Base-by-base conservation (phyloP, 1,140 invertebrate genomes). In the Rhyzopertha dominica region DNA sequence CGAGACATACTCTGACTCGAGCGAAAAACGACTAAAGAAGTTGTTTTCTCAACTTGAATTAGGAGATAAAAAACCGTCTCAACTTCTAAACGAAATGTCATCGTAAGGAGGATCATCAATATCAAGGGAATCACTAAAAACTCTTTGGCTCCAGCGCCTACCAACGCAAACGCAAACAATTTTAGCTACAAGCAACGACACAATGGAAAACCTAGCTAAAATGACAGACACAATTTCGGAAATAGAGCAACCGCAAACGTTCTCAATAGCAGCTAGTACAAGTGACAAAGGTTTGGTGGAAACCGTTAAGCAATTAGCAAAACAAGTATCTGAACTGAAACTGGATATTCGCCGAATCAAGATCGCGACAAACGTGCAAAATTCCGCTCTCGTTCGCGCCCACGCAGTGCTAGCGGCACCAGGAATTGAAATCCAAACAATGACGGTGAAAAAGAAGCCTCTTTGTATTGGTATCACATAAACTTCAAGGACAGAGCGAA, bases 381-480 rank as follows among this genome's bases (percentile, higher is more conserved):
- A 13, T 7, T 16, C 14, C 12, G 17, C 12, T 36, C 22, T 30
- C 32, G 16, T 19, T 17, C 29, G 20, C 14, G 16, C 12, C 17
- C 1, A 13, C 5, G 38, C 17, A 18, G 1, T 7, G 30, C 9
- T 8, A 32, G 25, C 9, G 9, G 25, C 38, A 35, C 13, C 12
- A 41, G 38, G 7, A 10, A 20, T 2, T 24, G 8, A 30, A 22
- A 9, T 13, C n/a, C 22, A 17, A 22, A 25, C 1, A 32, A 1
- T 9, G 1, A 35, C 32, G 37, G 34, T 19, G n/a, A n/a, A n/a
- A 19, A n/a, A 13, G 18, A 31, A 30, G 25, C 35, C 36, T 23
- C 26, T 16, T 24, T 40, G 13, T 61, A 54, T 34, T 61, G 49
- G 49, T 61, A 61, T 25, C 58, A 58, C 25, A 45, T 17, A n/a